Conservation (phyloP, 2,888 invertebrate genomes). For the Cyrtodaria siliqua region DNA sequence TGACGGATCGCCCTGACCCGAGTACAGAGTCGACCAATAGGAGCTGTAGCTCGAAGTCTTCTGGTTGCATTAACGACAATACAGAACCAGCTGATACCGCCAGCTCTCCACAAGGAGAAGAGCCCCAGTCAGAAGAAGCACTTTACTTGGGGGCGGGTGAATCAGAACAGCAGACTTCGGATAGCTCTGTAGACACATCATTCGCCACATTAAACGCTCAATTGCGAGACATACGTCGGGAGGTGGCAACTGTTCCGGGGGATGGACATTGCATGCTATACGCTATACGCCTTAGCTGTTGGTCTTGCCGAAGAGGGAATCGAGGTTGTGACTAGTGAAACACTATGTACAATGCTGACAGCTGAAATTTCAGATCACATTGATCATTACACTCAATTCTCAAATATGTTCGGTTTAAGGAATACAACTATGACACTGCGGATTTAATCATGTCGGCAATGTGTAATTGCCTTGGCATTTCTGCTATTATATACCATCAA, state of each 20-base stretch:
- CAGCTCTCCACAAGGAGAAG: constrained; percentile 17
- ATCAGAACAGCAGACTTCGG: too few species aligned
- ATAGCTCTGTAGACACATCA: too few species aligned
- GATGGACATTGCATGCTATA: constrained; percentile 41
- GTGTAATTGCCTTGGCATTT: constrained; percentile 39
- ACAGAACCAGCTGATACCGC: not conserved
- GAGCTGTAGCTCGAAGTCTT: too few species aligned
- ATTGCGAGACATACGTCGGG: constrained; percentile 21
- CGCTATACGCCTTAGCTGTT: constrained; percentile 37
- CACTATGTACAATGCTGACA: constrained; percentile 31
- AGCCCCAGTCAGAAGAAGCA: constrained; percentile 13
- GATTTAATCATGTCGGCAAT: constrained; percentile 35
- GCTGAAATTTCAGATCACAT: constrained; percentile 21
- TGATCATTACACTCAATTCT: constrained; percentile 38
- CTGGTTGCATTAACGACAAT: not conserved
- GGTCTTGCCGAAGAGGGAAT: constrained; percentile 34
- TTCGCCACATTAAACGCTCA: too few species aligned
- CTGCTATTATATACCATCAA: constrained; percentile 30
- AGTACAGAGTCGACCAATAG: too few species aligned
- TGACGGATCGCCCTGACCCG: too few species aligned
- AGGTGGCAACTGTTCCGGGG: constrained; percentile 35
- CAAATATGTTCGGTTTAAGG: constrained; percentile 35
- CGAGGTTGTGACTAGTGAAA: constrained; percentile 20
- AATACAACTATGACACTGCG: constrained; percentile 42
- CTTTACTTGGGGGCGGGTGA: not conserved